Base-by-base conservation (phyloP, 2,888 invertebrate genomes). In the Vandiemenella viatica region DNA sequence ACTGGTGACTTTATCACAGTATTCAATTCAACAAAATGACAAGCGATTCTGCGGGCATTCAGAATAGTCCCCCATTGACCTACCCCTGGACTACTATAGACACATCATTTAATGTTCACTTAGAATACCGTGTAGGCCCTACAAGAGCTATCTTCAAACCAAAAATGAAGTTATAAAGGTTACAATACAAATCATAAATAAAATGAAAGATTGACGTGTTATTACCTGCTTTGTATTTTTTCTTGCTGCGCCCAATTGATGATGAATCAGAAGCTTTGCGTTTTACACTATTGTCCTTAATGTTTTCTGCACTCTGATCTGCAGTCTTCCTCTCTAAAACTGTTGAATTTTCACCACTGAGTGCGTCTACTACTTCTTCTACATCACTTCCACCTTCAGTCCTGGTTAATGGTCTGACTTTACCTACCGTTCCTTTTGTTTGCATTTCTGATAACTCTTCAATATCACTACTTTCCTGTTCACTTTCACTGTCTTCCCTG, bases 271-370 rank as follows among this genome's bases (percentile, higher is more conserved):
- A 41, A 18, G 50, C 50, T 22, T 48, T 51, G 13, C 50, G 38
- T 18, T 51, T 51, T 18, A 8, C 51, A 43, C 43, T 57, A 46
- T 56, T 54, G 20, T 40, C 56, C 57, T 47, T 55, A 49, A 50
- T 50, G 44, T 51, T 55, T 32, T 10, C 53, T 45, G 54, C 50
- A 41, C 49, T 53, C 37, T 51, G 52, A 13, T 10, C 53, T 45
- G 54, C 50, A 41, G 50, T 53, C 37, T 51, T 52, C 10, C 10
- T 13, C n/a, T 32, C 32, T 10, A 13, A 32, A 37, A 52, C 40
- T 13, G 54, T 54, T 17, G 50, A 49, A n/a, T n/a, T n/a, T 50
- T 55, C 50, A 32, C 47, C 48, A 48, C 49, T 23, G 19, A 45
- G 15, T 46, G 46, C 32, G 10, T 32, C 32, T 13, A n/a, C 46